A percentile compares a stretch with the other conserved stretches of the same genome.
Evolutionary conservation across 2,888 invertebrate species (phyloP).

Genomic region (Sthenelais limicola): DNA sequence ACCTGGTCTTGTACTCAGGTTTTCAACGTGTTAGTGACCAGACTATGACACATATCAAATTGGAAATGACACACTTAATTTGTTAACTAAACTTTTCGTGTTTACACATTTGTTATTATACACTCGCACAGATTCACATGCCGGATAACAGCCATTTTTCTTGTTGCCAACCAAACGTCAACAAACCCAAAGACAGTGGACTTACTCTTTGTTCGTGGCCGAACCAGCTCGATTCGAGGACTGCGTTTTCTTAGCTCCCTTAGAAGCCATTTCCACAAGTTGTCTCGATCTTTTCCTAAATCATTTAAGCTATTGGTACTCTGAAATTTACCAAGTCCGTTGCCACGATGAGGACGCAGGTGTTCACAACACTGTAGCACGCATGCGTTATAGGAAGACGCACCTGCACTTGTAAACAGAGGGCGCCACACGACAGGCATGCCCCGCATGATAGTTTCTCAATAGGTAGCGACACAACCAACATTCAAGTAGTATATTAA

Average conservation of each 20-base stretch:
- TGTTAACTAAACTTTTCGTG: background rate
- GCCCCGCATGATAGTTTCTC: too few species aligned
- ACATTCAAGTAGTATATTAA: too few species aligned
- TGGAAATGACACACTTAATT: background rate
- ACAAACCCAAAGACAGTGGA: conserved; percentile 29
- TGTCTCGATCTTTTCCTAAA: background rate
- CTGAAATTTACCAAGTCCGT: conserved; percentile 7
- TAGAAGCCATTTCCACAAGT: conserved; percentile 56
- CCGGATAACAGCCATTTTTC: conserved; percentile 35
- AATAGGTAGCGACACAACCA: too few species aligned
- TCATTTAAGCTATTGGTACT: background rate
- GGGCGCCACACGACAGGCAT: conserved; percentile 19
- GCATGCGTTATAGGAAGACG: conserved; percentile 11
- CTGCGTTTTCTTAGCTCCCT: conserved; percentile 60
- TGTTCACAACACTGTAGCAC: background rate
- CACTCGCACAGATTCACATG: background rate
- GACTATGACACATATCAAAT: too few species aligned
- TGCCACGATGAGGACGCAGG: conserved; percentile 13
- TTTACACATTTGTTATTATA: background rate
- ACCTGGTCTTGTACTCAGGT: too few species aligned
- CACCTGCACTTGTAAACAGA: conserved; percentile 13
- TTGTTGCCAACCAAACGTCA: conserved; percentile 34
- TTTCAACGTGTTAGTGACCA: too few species aligned
- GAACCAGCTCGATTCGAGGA: conserved; percentile 61
- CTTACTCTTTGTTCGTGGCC: conserved; percentile 65